Evolutionary conservation across 1,140 invertebrate species (phyloP).

Genomic region (Lordiphosa collinella): DNA sequence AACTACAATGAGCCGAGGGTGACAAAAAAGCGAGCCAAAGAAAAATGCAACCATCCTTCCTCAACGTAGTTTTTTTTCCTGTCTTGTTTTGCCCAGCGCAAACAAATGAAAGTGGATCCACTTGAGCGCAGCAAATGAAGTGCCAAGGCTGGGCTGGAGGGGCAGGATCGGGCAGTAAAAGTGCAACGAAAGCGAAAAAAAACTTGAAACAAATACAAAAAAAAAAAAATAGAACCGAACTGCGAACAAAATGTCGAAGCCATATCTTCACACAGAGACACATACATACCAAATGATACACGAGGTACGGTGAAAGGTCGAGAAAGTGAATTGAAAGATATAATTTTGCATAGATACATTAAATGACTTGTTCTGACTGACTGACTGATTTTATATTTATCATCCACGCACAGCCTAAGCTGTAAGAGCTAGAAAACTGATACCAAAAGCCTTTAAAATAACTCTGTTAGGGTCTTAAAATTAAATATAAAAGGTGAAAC

Average conservation of each 20-base stretch:
- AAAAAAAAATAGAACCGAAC: conserved; percentile 19
- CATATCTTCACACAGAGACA: conserved; percentile 28
- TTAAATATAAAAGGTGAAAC: no score
- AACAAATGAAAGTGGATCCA: conserved; percentile 79
- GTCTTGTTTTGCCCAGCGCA: conserved; percentile 43
- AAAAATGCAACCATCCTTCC: conserved; percentile 26
- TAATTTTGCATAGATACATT: no score
- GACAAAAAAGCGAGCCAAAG: conserved; percentile 43
- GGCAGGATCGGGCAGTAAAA: conserved; percentile 62
- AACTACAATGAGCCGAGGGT: conserved; percentile 55
- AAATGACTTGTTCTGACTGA: no score
- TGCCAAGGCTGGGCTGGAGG: conserved; percentile 44
- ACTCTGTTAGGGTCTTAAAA: no score
- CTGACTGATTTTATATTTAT: no score
- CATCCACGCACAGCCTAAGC: no score
- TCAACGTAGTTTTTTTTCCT: conserved; percentile 17
- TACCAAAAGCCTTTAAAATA: no score
- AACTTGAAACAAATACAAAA: conserved; percentile 65
- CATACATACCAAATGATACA: conserved; percentile 44
- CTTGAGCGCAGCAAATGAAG: conserved; percentile 78
- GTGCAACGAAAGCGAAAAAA: conserved; percentile 77
- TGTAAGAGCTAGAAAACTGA: no score
- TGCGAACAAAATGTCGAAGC: conserved; percentile 57
- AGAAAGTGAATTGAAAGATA: neutral
- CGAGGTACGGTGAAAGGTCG: conserved; percentile 1